These are phyloP conservation scores for Parotocinclus haroldoi DNA, from an alignment of 2,797 vertebrate genomes.

Conservation along the genomic window DNA sequence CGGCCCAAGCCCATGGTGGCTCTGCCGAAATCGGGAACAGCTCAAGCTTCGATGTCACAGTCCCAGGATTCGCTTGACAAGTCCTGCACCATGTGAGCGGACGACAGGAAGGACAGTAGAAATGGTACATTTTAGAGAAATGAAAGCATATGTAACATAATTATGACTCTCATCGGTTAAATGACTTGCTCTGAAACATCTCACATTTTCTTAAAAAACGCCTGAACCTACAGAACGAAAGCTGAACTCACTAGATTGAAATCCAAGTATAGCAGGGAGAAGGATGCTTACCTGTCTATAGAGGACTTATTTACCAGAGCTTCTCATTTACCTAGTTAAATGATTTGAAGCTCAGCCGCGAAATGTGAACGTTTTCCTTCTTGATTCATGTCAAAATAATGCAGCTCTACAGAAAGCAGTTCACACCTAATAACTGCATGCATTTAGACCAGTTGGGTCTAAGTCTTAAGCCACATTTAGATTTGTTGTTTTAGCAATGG, in stretches of 20 bases:
- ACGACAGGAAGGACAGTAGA: slow-evolving; percentile 16
- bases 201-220: not conserved
- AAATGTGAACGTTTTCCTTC: too few relatives aligned
- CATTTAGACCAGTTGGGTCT: too few relatives aligned
- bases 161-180: not conserved
- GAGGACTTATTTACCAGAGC: too few relatives aligned
- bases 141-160: too few relatives aligned
- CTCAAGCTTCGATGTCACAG: slow-evolving; percentile 59
- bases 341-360: too few relatives aligned
- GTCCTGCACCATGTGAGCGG: slow-evolving; percentile 92
- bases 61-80: slow-evolving; percentile 89
- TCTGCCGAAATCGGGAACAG: slow-evolving; percentile 81
- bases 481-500: too few relatives aligned
- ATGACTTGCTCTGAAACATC: not conserved
- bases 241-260: slow-evolving; percentile 5
- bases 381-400: too few relatives aligned
- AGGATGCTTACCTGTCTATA: slow-evolving; percentile 30
- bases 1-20: slow-evolving; percentile 90
- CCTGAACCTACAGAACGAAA: slow-evolving; percentile 3
- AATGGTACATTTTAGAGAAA: not conserved
- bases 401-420: too few relatives aligned
- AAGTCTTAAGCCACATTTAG: too few relatives aligned
- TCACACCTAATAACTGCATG: too few relatives aligned
- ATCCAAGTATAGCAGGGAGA: not conserved
- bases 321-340: too few relatives aligned